These are phyloP conservation scores for Noturus placidus DNA, from an alignment of 2,113 vertebrate genomes.

Conservation along the genomic window DNA sequence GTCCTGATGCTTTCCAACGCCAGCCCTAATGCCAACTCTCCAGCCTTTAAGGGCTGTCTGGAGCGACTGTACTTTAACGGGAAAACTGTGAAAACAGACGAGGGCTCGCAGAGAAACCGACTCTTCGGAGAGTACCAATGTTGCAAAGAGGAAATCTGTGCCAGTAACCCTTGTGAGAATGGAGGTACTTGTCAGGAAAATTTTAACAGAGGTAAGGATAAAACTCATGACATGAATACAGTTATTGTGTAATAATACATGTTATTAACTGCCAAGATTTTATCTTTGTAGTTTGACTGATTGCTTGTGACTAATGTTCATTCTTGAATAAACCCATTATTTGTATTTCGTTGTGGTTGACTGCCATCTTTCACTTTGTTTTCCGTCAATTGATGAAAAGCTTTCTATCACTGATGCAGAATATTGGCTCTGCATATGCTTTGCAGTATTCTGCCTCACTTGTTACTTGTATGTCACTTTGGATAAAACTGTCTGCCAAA, in stretches of 20 bases:
- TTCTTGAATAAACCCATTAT: not conserved
- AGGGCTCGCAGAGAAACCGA: constrained; percentile 64
- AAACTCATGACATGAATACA: not conserved
- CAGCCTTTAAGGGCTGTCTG: constrained; percentile 84
- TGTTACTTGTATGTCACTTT: not conserved
- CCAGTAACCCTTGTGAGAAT: constrained; percentile 77
- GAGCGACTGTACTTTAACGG: constrained; percentile 78
- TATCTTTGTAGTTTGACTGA: not conserved
- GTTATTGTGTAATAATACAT: not conserved
- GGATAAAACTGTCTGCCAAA: not conserved
- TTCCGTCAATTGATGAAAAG: not conserved
- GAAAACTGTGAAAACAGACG: constrained; percentile 66
- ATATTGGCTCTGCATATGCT: not conserved
- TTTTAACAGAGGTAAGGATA: constrained; percentile 72
- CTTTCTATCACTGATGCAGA: not conserved
- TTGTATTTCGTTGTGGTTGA: not conserved
- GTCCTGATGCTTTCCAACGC: constrained; percentile 75
- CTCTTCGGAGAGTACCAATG: constrained; percentile 79
- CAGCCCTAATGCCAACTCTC: constrained; percentile 29
- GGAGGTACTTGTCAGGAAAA: constrained; percentile 78
- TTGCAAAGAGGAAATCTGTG: constrained; percentile 73
- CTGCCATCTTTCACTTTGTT: not conserved
- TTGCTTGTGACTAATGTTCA: not conserved
- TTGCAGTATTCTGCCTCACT: not conserved
- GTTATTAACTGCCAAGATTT: not conserved